These are phyloP conservation scores for Ceratotherium simum DNA, from an alignment of 2,113 vertebrate genomes.

Conservation along the genomic window DNA sequence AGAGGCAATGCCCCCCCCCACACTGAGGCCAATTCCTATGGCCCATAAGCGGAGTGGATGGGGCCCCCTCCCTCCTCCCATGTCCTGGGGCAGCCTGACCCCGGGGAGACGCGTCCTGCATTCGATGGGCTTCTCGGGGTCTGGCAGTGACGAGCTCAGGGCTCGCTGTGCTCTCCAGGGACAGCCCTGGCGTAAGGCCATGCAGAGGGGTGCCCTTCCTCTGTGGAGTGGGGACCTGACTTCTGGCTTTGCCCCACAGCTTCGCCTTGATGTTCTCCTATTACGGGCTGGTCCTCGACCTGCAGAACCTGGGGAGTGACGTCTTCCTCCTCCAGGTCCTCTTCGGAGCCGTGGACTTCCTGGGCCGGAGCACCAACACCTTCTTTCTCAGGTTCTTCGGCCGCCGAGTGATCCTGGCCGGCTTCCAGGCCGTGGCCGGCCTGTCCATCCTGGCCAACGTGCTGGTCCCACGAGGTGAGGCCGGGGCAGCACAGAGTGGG, in stretches of 20 bases:
- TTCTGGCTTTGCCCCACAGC: conserved; percentile 56
- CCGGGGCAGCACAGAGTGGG: fast-evolving
- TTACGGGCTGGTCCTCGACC: conserved; percentile 91
- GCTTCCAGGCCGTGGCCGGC: conserved; percentile 84
- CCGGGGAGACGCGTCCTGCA: fast-evolving
- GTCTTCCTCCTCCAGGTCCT: conserved; percentile 91
- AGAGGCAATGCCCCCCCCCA: fast-evolving
- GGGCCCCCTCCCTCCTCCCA: background rate
- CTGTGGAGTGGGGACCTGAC: background rate
- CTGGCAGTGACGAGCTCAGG: fast-evolving
- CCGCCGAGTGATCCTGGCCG: conserved; percentile 77
- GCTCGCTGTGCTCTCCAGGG: background rate
- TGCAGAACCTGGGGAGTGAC: conserved; percentile 91
- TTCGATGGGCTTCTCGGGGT: fast-evolving
- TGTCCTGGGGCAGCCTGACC: background rate
- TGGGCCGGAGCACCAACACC: conserved; percentile 86
- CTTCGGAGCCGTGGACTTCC: conserved; percentile 91
- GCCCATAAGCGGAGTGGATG: fast-evolving
- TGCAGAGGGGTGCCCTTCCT: fast-evolving
- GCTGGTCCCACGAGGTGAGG: conserved; percentile 89
- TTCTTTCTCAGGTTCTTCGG: conserved; percentile 85
- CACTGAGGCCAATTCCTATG: fast-evolving
- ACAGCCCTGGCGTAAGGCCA: fast-evolving
- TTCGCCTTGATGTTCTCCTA: conserved; percentile 90
- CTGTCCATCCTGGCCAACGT: conserved; percentile 88